phyloP scores from a whole-genome alignment of 2,888 invertebrate genomes.

The Caenorhabditis doughertyi region DNA sequence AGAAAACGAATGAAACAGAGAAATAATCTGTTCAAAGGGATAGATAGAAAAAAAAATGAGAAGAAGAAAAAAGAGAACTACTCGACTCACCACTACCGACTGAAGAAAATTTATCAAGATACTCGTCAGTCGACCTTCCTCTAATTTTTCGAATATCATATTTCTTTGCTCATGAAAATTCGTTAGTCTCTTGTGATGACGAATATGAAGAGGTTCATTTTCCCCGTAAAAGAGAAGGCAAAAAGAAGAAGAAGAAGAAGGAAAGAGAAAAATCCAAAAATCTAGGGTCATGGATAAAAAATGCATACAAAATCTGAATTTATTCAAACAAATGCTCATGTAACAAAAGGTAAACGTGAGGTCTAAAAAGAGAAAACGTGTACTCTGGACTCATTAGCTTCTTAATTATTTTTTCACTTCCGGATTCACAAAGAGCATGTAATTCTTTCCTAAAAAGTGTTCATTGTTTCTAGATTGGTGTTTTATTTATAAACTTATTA shows the following conservation, averaged over 20 bases:
- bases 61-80: slow-evolving; percentile 7
- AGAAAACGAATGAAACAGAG: slow-evolving; percentile 8
- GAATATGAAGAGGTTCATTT: slow-evolving; percentile 24
- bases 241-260: background rate
- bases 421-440: background rate
- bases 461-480: no score
- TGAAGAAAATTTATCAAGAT: slow-evolving; percentile 50
- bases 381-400: slow-evolving; percentile 19
- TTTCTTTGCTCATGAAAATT: slow-evolving; percentile 50
- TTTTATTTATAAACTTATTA: no score
- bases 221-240: background rate
- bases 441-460: no score
- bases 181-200: slow-evolving; percentile 1
- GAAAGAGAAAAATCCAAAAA: background rate
- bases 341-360: background rate
- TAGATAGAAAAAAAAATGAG: slow-evolving; percentile 7
- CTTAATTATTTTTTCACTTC: slow-evolving; percentile 37
- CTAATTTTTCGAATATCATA: slow-evolving; percentile 59
- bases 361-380: background rate
- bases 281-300: slow-evolving; percentile 13
- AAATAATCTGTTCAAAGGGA: slow-evolving; percentile 30
- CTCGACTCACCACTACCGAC: slow-evolving; percentile 28
- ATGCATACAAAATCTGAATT: slow-evolving; percentile 34
- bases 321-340: slow-evolving; percentile 24
- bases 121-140: slow-evolving; percentile 50